phyloP scores from a whole-genome alignment of 2,888 invertebrate genomes.

The Zelleria hepariella region DNA sequence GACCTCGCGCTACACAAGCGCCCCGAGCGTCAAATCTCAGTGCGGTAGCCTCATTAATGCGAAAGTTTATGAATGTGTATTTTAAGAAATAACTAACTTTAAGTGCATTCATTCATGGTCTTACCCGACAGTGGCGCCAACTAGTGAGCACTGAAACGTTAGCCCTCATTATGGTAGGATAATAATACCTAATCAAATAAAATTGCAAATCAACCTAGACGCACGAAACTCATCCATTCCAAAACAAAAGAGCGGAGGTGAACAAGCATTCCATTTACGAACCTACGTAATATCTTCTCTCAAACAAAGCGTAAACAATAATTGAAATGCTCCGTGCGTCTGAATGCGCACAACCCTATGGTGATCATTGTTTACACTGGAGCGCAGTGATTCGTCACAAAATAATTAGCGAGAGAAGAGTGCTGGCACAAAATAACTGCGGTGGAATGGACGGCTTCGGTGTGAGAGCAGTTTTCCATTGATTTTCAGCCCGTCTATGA shows the following conservation, averaged over 20 bases:
- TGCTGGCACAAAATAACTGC: neutral
- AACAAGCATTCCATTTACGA: neutral
- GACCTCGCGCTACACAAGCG: no score
- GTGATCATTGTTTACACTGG: conserved; percentile 33
- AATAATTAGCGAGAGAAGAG: conserved; percentile 35
- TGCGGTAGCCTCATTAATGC: no score
- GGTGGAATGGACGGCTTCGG: neutral
- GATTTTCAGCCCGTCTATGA: no score
- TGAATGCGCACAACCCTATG: conserved; percentile 10
- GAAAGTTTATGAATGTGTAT: no score
- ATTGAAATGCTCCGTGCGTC: conserved; percentile 7
- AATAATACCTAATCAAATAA: neutral
- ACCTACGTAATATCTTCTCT: neutral
- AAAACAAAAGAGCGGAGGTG: neutral
- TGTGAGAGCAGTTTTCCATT: no score
- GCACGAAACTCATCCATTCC: neutral
- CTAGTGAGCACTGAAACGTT: no score
- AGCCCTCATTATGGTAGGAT: no score
- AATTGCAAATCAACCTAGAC: neutral
- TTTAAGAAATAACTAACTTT: no score
- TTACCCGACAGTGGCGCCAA: no score
- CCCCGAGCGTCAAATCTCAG: no score
- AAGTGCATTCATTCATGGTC: no score
- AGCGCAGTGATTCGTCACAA: conserved; percentile 35
- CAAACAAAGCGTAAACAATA: neutral